A percentile compares a stretch with the other conserved stretches of the same genome.
phyloP scores from a whole-genome alignment of 1,140 invertebrate genomes.

The Centruroides vittatus region DNA sequence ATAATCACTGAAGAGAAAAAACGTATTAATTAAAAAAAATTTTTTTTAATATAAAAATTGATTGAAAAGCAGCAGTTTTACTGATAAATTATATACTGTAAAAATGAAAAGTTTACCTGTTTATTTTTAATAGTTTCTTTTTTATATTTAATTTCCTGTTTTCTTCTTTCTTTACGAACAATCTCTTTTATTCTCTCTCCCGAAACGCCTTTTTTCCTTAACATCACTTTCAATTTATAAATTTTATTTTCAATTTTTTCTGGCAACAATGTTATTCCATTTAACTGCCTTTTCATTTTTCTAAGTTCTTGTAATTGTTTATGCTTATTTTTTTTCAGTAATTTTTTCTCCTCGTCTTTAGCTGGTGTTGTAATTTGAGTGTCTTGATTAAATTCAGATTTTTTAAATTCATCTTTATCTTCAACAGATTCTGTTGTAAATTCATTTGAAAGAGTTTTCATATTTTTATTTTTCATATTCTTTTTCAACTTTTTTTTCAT shows the following conservation, averaged over 20 bases:
- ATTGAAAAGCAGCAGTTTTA: too few relatives aligned
- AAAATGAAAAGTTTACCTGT: too few relatives aligned
- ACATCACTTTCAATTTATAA: slow-evolving; percentile 8
- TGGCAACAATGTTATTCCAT: slow-evolving; percentile 8
- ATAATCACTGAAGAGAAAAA: too few relatives aligned
- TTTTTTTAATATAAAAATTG: too few relatives aligned
- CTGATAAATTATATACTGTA: too few relatives aligned
- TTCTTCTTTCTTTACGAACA: slow-evolving; percentile 7
- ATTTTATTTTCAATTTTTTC: slow-evolving; percentile 12
- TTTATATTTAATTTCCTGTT: slow-evolving; percentile 9
- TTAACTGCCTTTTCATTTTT: background rate
- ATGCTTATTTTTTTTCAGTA: slow-evolving; percentile 2
- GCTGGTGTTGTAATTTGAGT: background rate
- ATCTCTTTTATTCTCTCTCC: slow-evolving; percentile 7
- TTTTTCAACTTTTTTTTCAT: background rate
- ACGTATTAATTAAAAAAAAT: too few relatives aligned
- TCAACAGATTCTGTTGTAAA: background rate
- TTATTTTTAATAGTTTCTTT: background rate
- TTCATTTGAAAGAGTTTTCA: background rate
- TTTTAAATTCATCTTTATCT: background rate
- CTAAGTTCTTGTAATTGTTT: slow-evolving; percentile 1
- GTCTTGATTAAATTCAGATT: background rate
- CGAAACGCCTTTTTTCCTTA: slow-evolving; percentile 8
- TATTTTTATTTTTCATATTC: background rate
- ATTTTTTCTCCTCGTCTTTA: background rate